A percentile compares a stretch with the other conserved stretches of the same genome.
These are phyloP conservation scores for Brachionichthys hirsutus DNA, from an alignment of 2,113 vertebrate species.

Conservation along the genomic window DNA sequence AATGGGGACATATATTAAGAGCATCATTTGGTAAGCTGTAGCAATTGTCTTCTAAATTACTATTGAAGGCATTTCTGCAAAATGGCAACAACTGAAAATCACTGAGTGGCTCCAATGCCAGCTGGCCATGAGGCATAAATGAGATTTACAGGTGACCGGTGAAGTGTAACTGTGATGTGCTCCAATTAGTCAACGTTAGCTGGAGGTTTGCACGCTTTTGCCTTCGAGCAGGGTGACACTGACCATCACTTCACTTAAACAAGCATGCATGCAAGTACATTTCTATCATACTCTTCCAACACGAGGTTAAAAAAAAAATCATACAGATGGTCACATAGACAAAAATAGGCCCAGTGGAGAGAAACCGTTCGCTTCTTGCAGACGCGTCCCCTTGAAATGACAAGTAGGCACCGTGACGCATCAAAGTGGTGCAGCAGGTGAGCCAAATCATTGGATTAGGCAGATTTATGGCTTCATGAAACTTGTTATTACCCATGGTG, in stretches of 20 bases:
- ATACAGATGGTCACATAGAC: conserved; percentile 36
- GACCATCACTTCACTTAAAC: conserved; percentile 4
- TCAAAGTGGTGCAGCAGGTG: conserved; percentile 72
- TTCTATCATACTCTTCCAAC: conserved; percentile 4
- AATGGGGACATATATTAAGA: too few relatives aligned
- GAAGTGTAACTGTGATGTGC: not conserved
- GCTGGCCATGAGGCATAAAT: conserved; percentile 2
- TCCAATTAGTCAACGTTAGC: not conserved
- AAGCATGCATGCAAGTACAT: conserved; percentile 1
- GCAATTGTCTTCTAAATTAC: conserved; percentile 33
- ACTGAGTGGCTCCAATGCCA: conserved; percentile 3
- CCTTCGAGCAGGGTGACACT: not conserved
- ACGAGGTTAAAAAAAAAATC: conserved; percentile 40
- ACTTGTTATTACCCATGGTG: conserved; percentile 72
- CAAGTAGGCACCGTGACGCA: conserved; percentile 70
- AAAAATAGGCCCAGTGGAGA: conserved; percentile 59
- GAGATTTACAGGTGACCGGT: not conserved
- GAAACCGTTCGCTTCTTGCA: conserved; percentile 51
- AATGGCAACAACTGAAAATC: conserved; percentile 16
- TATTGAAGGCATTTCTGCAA: conserved; percentile 26
- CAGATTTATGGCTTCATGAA: conserved; percentile 79
- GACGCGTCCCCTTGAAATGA: conserved; percentile 74
- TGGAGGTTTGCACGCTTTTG: not conserved
- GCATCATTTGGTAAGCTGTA: too few relatives aligned
- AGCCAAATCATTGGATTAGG: conserved; percentile 77